These are phyloP conservation scores for Myzus persicae DNA, from an alignment of 1,140 invertebrate genomes.

Conservation along the genomic window DNA sequence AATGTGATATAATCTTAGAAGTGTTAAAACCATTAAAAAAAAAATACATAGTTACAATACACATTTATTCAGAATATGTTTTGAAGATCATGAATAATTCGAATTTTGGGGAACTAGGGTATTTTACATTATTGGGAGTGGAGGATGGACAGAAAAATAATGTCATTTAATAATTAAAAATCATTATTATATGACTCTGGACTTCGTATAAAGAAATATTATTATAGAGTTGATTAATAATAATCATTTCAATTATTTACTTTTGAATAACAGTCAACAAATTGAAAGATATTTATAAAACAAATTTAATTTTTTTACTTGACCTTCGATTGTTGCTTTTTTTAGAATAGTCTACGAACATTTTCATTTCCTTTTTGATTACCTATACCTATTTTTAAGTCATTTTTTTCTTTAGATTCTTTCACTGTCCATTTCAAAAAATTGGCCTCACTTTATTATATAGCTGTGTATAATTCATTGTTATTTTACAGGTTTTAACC, in stretches of 20 bases:
- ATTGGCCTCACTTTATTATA: background rate
- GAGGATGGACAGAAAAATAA: background rate
- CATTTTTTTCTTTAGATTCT: background rate
- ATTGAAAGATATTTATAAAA: constrained; percentile 1
- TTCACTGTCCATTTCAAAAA: background rate
- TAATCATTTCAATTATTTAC: background rate
- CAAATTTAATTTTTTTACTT: background rate
- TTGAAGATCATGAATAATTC: background rate
- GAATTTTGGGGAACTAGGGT: background rate
- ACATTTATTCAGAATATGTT: background rate
- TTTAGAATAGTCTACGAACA: background rate
- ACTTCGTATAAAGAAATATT: background rate
- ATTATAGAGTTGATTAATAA: background rate
- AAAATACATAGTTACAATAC: background rate
- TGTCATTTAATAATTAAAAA: background rate
- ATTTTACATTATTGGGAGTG: constrained; percentile 5
- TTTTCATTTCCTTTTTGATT: background rate
- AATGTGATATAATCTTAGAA: constrained; percentile 38
- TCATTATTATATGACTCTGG: background rate
- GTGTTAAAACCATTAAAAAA: constrained; percentile 36
- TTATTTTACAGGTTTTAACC: background rate
- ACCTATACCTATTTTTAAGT: constrained; percentile 17
- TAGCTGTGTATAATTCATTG: background rate
- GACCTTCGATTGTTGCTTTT: constrained; percentile 5
- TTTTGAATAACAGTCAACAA: constrained; percentile 3